Base-by-base conservation (phyloP, 1,140 invertebrate genomes). In the Sitophilus oryzae region DNA sequence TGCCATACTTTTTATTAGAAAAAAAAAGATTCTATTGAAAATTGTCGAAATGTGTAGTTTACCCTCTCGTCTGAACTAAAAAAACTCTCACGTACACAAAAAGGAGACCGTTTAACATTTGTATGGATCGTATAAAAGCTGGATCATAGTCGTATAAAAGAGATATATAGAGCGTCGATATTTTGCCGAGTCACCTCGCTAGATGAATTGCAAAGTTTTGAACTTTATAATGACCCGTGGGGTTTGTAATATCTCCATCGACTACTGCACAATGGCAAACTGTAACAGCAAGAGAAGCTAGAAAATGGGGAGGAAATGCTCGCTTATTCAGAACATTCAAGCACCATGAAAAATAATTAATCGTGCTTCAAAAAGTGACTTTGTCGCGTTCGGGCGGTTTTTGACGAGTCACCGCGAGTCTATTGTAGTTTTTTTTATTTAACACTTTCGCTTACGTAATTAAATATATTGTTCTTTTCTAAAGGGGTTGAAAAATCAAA, bases 281-380 rank as follows among this genome's bases (percentile, higher is more conserved):
- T 55, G 47, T 57, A 61, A 36, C 47, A 53, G 55, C n/a, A 56
- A 60, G 51, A 46, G 59, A 52, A 50, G 51, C 54, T 49, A 52
- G 56, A 58, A 56, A 63, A 63, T 59, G 49, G 58, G 59, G 57
- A 64, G 64, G 59, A 66, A 66, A 58, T 64, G 56, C 62, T 52
- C 43, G 51, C 49, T 62, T 57, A 66, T 62, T 64, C 58, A 66
- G 53, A 51, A 64, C 56, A 62, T 57, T 58, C 64, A 66, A 66
- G 58, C 60, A 66, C 64, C 64, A 66, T 66, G 64, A 66, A 66
- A 66, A 66, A 66, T 66, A 66, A 66, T 66, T 66, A 66, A 66
- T 66, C 56, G 64, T 64, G 62, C 64, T 66, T 66, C 64, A 63
- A 63, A 59, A 66, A 63, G 49, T 59, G 44, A 63, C 61, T 61